phyloP scores from a whole-genome alignment of 2,888 invertebrate species.

The Criorhina ranunculi region DNA sequence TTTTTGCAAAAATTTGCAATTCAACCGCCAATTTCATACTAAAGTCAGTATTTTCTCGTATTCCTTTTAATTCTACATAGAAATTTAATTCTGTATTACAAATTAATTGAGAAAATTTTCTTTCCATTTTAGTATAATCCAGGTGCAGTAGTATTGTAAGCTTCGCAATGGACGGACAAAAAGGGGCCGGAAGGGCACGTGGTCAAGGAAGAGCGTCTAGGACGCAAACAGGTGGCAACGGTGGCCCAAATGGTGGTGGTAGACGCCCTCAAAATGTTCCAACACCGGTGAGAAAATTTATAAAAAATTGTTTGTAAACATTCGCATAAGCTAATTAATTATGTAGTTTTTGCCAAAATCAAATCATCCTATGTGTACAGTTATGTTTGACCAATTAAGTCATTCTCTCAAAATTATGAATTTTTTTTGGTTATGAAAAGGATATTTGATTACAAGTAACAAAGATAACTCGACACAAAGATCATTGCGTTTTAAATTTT shows the following conservation, averaged over 20 bases:
- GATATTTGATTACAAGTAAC: background rate
- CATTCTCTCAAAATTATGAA: background rate
- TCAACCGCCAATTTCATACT: background rate
- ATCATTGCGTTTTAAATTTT: too few species aligned
- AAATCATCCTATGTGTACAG: background rate
- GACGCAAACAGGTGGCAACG: conserved; percentile 45
- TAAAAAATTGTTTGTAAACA: conserved; percentile 40
- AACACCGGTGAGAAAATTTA: conserved; percentile 64
- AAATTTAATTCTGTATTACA: background rate
- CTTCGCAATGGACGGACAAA: conserved; percentile 76
- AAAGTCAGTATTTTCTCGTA: background rate
- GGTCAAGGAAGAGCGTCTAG: conserved; percentile 77
- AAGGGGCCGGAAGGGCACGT: conserved; percentile 77
- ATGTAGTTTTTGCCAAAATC: background rate
- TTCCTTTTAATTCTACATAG: background rate
- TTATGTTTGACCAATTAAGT: conserved; percentile 1
- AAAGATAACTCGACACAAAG: too few species aligned
- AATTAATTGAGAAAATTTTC: background rate
- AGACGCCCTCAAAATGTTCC: conserved; percentile 55
- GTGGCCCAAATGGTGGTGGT: conserved; percentile 44
- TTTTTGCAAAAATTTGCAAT: background rate
- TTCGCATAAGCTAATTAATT: background rate
- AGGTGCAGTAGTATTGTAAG: conserved; percentile 3
- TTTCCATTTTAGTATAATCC: background rate
- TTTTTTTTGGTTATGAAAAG: background rate